Conservation (phyloP, 1,140 invertebrate species). For the Delia radicum region DNA sequence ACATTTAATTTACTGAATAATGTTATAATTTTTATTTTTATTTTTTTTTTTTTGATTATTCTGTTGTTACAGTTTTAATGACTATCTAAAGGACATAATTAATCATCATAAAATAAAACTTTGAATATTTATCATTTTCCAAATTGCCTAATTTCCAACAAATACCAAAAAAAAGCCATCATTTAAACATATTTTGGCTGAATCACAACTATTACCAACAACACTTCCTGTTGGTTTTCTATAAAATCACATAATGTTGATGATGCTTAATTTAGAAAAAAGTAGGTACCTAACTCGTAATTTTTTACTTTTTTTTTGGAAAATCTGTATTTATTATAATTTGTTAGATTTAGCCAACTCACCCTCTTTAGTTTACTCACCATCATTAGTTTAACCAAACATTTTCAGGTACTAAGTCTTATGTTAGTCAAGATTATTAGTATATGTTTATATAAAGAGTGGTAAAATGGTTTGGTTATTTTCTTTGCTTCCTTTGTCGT, state of each 20-base stretch:
- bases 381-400: neutral
- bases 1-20: too few relatives aligned
- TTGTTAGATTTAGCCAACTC: neutral
- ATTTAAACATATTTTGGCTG: neutral
- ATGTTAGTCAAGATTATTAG: neutral
- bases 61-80: too few relatives aligned
- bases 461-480: neutral
- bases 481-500: too few relatives aligned
- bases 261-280: neutral
- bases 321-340: neutral
- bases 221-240: neutral
- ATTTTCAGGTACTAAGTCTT: neutral
- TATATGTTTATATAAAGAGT: neutral
- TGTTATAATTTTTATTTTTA: too few relatives aligned
- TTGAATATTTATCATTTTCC: constrained; percentile 20
- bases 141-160: constrained; percentile 22
- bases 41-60: too few relatives aligned
- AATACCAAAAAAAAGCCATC: neutral
- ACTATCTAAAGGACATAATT: constrained; percentile 20
- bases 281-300: too few relatives aligned
- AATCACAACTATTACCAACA: neutral
- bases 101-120: constrained; percentile 24
- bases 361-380: neutral
- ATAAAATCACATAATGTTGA: neutral
- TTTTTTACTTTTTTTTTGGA: neutral